Evolutionary conservation across 2,888 invertebrate genomes (phyloP).

Genomic region (Parelbella ahira): DNA sequence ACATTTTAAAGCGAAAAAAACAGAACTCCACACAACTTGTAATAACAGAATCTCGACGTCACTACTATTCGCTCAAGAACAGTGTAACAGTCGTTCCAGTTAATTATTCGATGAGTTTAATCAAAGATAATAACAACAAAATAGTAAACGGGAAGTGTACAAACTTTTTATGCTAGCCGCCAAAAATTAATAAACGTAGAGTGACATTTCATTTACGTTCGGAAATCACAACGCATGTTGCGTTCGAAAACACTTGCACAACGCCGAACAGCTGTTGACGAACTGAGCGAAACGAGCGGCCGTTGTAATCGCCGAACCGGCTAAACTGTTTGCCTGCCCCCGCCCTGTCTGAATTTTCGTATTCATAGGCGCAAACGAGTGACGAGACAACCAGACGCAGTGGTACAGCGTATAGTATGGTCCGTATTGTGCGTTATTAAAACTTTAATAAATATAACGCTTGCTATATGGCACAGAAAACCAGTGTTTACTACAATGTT

Average conservation of each 20-base stretch:
- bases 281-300: constrained; percentile 39
- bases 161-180: constrained; percentile 3
- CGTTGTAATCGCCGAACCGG: constrained; percentile 38
- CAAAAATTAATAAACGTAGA: constrained; percentile 19
- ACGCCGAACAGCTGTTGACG: constrained; percentile 55
- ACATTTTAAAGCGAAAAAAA: constrained; percentile 12
- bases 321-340: constrained; percentile 20
- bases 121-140: no score
- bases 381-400: no score
- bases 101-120: not conserved
- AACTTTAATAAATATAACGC: no score
- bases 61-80: constrained; percentile 6
- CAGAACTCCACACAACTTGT: constrained; percentile 8
- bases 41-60: constrained; percentile 10
- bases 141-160: not conserved
- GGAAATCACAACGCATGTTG: constrained; percentile 36
- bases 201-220: constrained; percentile 58
- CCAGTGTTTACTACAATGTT: no score
- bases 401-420: no score
- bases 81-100: constrained; percentile 13
- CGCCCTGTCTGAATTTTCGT: constrained; percentile 10
- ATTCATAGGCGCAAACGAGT: constrained; percentile 4
- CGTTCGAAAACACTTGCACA: constrained; percentile 59
- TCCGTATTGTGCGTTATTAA: not conserved
- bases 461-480: no score